Evolutionary conservation across 2,888 invertebrate species (phyloP), one percentile per base, ranked within the genome.

Genomic region (Ectobius pallidus): DNA sequence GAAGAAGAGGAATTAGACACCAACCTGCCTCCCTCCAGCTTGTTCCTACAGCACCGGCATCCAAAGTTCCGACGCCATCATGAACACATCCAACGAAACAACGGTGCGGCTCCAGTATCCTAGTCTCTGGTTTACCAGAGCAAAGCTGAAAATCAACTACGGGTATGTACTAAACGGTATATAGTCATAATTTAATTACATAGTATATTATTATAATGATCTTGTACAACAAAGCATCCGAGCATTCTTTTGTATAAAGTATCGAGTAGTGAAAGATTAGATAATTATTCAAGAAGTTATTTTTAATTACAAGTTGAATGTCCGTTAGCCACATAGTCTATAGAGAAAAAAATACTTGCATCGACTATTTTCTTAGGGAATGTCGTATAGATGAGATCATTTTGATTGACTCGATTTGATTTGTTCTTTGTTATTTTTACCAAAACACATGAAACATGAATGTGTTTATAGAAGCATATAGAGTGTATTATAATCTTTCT

Each of bases 1-100:
- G 84, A 87, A 62, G 85, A 86, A 30, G 86, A 86, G 72, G 84
- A 87, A 25, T 85, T 86, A 71, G 87, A 87, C 68, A 79, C 86
- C 9, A 79, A 18, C 85, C 86, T 0, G 85, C 62, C 86, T 32
- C 82, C 85, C 25, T 34, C 34, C 34, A 34, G 11, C 6, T 78
- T 87, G 11, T 87, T 87, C 78, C 81, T 87, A 75, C 83, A 84
- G 68, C 85, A 84, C 69, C 78, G 77, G 20, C 78, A 78, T 34
- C 78, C 77, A 20, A 76, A 76, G 62, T 76, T 72, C 70, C 71
- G 76, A 34, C 71, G 72, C 25, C 69, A 68, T 32, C 44, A 27
- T 18, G 44, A 18, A 18, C 73, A 73, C 6, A 34, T 73, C 30
- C 67, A 73, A 67, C 67, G 52, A 30, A 65, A 34, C 18, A 73